A percentile compares a stretch with the other conserved stretches of the same genome.
These are phyloP conservation scores for Drosophila jambulina DNA, from an alignment of 1,140 invertebrate species.

Conservation along the genomic window DNA sequence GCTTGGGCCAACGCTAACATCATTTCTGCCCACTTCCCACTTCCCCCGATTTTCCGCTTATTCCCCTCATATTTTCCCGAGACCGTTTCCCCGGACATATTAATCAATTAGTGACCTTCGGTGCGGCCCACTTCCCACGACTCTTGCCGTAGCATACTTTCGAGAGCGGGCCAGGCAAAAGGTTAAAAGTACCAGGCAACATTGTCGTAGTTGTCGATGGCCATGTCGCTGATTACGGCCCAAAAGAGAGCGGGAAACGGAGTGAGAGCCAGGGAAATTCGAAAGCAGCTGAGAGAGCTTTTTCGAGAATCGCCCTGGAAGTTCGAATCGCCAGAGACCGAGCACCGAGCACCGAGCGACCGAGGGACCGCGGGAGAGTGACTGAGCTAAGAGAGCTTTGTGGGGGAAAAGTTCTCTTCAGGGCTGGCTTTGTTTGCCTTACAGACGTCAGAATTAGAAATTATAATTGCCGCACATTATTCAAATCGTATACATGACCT, in stretches of 20 bases:
- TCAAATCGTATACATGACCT: conserved; percentile 78
- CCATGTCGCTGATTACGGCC: conserved; percentile 27
- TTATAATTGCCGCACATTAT: conserved; percentile 82
- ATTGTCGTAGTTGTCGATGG: conserved; percentile 58
- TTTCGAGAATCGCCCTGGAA: conserved; percentile 55
- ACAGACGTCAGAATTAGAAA: conserved; percentile 82
- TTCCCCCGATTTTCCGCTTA: conserved; percentile 4
- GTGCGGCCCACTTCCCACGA: conserved; percentile 42
- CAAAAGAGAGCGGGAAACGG: conserved; percentile 11
- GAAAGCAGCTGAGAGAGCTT: conserved; percentile 40
- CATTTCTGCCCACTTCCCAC: background rate
- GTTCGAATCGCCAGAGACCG: conserved; percentile 51
- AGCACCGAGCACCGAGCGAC: background rate
- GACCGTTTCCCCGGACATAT: conserved; percentile 31
- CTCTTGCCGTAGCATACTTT: conserved; percentile 58
- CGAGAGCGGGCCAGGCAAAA: conserved; percentile 63
- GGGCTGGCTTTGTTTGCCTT: conserved; percentile 53
- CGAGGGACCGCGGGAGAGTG: background rate
- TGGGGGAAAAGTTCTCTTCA: conserved; percentile 22
- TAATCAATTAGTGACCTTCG: conserved; percentile 83
- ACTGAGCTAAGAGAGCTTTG: conserved; percentile 59
- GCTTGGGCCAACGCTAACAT: background rate
- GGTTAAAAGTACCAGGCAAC: conserved; percentile 78
- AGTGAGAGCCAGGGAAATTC: conserved; percentile 16
- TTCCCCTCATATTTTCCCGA: background rate